Evolutionary conservation across 2,888 invertebrate genomes (phyloP).

Genomic region (Amphiduros pacificus): DNA sequence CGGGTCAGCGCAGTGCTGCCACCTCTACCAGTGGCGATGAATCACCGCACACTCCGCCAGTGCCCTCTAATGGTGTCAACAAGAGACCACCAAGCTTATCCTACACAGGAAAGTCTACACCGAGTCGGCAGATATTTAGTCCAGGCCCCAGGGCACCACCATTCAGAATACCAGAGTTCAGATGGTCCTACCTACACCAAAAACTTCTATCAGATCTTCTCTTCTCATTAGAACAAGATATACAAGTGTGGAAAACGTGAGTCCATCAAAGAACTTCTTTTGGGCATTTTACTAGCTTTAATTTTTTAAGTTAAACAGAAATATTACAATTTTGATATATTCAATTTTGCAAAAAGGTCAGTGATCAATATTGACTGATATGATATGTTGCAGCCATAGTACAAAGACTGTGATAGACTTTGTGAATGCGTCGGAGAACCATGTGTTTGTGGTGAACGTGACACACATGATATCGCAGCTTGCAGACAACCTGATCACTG

Average conservation of each 20-base stretch:
- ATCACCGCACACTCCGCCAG: no score
- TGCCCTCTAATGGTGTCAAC: no score
- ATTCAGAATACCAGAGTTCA: conserved; percentile 98
- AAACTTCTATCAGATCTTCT: conserved; percentile 92
- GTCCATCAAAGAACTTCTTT: conserved; percentile 9
- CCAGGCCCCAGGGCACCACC: conserved; percentile 63
- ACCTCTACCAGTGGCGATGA: no score
- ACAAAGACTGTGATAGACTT: conserved; percentile 96
- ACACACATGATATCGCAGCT: conserved; percentile 98
- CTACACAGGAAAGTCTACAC: conserved; percentile 76
- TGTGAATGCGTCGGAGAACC: conserved; percentile 97
- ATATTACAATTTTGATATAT: background rate
- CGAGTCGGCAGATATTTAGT: conserved; percentile 60
- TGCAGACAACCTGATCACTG: conserved; percentile 97
- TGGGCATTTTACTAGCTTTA: background rate
- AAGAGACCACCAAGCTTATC: background rate
- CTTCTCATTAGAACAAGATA: conserved; percentile 95
- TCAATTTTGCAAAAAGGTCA: background rate
- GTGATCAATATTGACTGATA: background rate
- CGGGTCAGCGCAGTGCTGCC: no score
- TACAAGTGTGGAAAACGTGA: conserved; percentile 82
- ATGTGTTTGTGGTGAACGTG: conserved; percentile 98
- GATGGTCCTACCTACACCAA: conserved; percentile 99
- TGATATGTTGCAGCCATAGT: conserved; percentile 73
- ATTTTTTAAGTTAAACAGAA: background rate